phyloP scores from a whole-genome alignment of 2,888 invertebrate genomes.

The Drosophila nigritarsus region DNA sequence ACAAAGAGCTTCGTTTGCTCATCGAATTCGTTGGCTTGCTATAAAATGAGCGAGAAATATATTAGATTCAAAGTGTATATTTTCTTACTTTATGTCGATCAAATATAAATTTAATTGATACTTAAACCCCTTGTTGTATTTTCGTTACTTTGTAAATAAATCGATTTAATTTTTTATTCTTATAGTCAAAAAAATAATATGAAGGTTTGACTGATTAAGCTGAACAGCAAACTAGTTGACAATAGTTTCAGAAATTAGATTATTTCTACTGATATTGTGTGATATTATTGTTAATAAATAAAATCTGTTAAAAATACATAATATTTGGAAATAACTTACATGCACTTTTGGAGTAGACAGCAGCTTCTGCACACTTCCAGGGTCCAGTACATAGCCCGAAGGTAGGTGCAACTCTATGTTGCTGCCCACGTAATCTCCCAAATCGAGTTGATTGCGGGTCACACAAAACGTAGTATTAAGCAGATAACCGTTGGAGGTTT shows the following conservation, averaged over 20 bases:
- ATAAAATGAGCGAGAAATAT: neutral
- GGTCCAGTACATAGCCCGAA: conserved; percentile 29
- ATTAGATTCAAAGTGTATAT: neutral
- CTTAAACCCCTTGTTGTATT: neutral
- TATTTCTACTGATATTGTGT: neutral
- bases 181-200: neutral
- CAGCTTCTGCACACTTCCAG: neutral
- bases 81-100: no score
- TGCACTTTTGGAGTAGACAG: neutral
- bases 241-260: neutral
- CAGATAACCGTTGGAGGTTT: neutral
- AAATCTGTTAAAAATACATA: neutral
- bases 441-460: conserved; percentile 4
- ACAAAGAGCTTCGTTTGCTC: conserved; percentile 28
- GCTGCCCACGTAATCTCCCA: conserved; percentile 31
- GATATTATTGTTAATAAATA: no score
- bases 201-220: neutral
- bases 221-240: neutral
- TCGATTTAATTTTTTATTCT: neutral
- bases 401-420: conserved; percentile 28
- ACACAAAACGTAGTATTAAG: conserved; percentile 13
- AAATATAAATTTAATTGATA: neutral
- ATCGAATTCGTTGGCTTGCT: conserved; percentile 20
- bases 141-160: neutral
- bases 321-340: conserved; percentile 20